A percentile compares a stretch with the other conserved stretches of the same genome.
phyloP scores from a whole-genome alignment of 2,888 invertebrate species.

The Epicampocera succincta region DNA sequence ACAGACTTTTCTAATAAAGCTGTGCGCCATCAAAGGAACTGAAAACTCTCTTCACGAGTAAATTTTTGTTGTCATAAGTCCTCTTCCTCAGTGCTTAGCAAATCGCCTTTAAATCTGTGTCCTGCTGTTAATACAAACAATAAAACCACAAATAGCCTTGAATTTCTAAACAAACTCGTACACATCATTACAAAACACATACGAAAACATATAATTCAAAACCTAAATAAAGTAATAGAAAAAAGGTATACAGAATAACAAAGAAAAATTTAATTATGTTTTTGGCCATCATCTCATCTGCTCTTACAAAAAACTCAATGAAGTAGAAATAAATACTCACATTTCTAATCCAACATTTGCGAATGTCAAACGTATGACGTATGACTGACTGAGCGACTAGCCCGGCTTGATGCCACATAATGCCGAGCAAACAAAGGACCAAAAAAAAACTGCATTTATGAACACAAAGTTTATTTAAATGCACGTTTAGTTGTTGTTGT shows the following conservation, averaged over 20 bases:
- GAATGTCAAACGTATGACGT: conserved; percentile 26
- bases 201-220: conserved; percentile 2
- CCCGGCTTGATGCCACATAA: conserved; percentile 63
- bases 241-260: conserved; percentile 24
- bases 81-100: conserved; percentile 34
- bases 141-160: conserved; percentile 14
- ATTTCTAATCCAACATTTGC: conserved; percentile 65
- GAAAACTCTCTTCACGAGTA: too few relatives aligned
- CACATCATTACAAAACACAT: not conserved
- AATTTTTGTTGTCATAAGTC: too few relatives aligned
- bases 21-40: too few relatives aligned
- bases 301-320: conserved; percentile 56
- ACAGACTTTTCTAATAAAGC: too few relatives aligned
- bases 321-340: conserved; percentile 66
- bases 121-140: conserved; percentile 59
- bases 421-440: conserved; percentile 59
- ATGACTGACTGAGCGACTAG: conserved; percentile 47
- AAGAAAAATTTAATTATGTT: conserved; percentile 65
- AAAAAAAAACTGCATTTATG: conserved; percentile 53
- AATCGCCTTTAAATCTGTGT: conserved; percentile 54
- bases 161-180: not conserved
- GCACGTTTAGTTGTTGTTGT: not conserved
- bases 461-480: conserved; percentile 32
- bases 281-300: conserved; percentile 53
- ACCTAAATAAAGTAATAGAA: not conserved